Evolutionary conservation across 2,888 invertebrate species (phyloP), one percentile per base, ranked within the genome.

Genomic region (Leptinotarsa tumamoca): DNA sequence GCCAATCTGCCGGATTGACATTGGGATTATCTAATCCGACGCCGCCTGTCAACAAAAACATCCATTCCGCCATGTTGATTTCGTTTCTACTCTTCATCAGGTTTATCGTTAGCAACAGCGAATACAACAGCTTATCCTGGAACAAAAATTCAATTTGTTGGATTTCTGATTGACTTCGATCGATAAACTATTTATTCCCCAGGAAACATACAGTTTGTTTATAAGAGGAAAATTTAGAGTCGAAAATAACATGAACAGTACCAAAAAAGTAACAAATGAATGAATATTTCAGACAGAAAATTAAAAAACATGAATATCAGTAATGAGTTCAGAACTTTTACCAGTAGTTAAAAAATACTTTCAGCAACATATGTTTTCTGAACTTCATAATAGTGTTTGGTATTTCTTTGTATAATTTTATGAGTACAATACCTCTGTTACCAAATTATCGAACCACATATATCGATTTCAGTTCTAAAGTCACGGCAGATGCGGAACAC

Each of bases 51-150:
- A 98, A 86, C 23, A 98, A 88, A 88, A 97, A 98, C 90, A 95
- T 91, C 92, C 97, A 97, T 85, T 96, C 94, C 0, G 89, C 83
- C 56, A 90, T 87, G 76, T 93, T 91, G 71, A 95, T 87, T 63
- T 90, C 86, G n/a, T 90, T 89, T 21, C 91, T 90, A 69, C 92
- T 91, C 82, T 91, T 91, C 76, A 92, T 87, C 89, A 94, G 89
- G 84, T 96, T 96, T 51, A 95, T 90, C 17, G 93, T 90, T 80
- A 96, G 89, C 79, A 95, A 87, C 75, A 96, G 88, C 14, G 95
- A 96, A 89, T 98, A 98, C 70, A 98, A 91, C 71, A 98, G 90
- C 89, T 98, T 98, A 88, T 98, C 97, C 92, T 95, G 4, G 49
- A 56, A 51, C 56, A n/a, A 52, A 21, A 33, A 27, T 33, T 33